Base-by-base conservation (phyloP, 2,113 vertebrate genomes). In the Odontophorus gujanensis region DNA sequence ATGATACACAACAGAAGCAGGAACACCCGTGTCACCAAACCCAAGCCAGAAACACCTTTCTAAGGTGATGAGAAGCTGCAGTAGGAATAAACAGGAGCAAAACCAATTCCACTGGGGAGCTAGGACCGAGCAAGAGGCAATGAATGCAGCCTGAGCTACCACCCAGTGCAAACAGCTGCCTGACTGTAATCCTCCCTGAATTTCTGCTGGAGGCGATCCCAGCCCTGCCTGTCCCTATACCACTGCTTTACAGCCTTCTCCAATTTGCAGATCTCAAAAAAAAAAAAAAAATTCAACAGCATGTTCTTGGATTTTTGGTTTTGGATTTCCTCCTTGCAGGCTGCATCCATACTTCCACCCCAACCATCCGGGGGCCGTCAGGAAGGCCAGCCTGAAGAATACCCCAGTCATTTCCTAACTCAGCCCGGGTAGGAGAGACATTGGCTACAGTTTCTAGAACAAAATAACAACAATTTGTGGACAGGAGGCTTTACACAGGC, bases 231-330 rank as follows among this genome's bases (percentile, higher is more conserved):
- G 62, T 34, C 79, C 43, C 71, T 20, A 2, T 0, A 30, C 16
- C 65, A 50, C 6, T 6, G n/a, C 11, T 48, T 76, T 71, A 66
- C 53, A 34, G 25, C 28, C 55, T 51, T 9, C 20, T 10, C 59
- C 59, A 24, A 9, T 42, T 28, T 26, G 21, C 72, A 95, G 42
- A 73, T 3, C 11, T 61, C 43, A 38, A 28, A n/a, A 50, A 30
- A 65, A 40, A 32, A 55, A 53, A 43, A 28, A 38, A 89, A 38
- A 28, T 74, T 84, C 36, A 10, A 16, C 59, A 84, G 28, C 2
- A 0, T 3, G 1, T 51, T 82, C 36, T 76, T 79, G 42, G 2
- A 1, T 25, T 34, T 34, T 2, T 2, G 1, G 38, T 6, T 9
- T 51, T 25, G 42, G n/a, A 66, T 85, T 76, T 42, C 51, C 22